Conservation (phyloP, 2,888 invertebrate species). For the Stenurella melanura region DNA sequence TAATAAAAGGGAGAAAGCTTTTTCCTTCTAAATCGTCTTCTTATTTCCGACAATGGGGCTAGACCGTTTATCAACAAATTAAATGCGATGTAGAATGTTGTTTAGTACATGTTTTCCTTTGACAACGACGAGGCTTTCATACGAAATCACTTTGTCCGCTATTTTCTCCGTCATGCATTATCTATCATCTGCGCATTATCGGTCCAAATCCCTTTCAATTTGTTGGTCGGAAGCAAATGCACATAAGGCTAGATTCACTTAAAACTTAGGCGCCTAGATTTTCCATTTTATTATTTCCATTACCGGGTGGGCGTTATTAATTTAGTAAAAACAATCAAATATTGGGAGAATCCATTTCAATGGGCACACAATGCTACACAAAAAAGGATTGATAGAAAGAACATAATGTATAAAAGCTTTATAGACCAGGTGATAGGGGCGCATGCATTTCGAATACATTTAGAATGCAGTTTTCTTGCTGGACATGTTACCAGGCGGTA, state of each 20-base stretch:
- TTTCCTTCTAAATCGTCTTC: constrained; percentile 45
- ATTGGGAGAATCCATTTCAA: too few relatives aligned
- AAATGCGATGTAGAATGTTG: constrained; percentile 45
- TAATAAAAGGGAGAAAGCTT: constrained; percentile 45
- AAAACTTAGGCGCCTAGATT: neutral
- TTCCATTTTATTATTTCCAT: neutral
- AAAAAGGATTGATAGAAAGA: too few relatives aligned
- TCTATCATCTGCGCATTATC: constrained; percentile 44
- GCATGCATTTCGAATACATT: too few relatives aligned
- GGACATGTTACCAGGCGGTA: too few relatives aligned
- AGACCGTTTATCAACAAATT: constrained; percentile 52
- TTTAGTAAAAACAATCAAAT: neutral
- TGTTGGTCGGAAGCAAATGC: constrained; percentile 1
- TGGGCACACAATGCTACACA: too few relatives aligned
- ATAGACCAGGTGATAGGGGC: too few relatives aligned
- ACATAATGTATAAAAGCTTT: too few relatives aligned
- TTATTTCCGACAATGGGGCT: constrained; percentile 47
- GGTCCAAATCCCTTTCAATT: constrained; percentile 25
- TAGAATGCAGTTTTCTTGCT: too few relatives aligned
- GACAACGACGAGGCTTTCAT: constrained; percentile 35
- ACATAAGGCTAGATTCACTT: constrained; percentile 8
- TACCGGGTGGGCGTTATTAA: neutral
- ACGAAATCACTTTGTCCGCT: constrained; percentile 49
- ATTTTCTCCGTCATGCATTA: constrained; percentile 41
- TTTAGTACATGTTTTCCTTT: constrained; percentile 34